Percentiles rank a stretch among this genome's conserved stretches.
phyloP scores from a whole-genome alignment of 2,113 vertebrate genomes.

The Epinephelus moara region DNA sequence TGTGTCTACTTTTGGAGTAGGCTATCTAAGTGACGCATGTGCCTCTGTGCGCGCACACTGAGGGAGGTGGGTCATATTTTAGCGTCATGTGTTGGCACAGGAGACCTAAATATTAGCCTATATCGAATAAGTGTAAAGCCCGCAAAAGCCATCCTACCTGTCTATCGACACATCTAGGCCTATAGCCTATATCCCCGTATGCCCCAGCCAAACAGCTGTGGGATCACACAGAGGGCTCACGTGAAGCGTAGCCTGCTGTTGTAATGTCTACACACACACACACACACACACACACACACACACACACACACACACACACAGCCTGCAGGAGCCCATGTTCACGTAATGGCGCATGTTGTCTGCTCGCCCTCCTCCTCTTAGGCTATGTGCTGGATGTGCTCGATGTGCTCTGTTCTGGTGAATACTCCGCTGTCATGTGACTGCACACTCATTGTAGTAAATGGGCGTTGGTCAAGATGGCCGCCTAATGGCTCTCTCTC shows the following conservation, averaged over 20 bases:
- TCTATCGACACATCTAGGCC: too few relatives aligned
- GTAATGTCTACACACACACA: neutral
- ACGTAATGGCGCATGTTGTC: constrained; percentile 45
- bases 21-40: neutral
- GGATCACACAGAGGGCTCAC: neutral
- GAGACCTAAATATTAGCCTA: neutral
- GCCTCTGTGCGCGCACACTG: neutral
- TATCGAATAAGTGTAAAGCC: too few relatives aligned
- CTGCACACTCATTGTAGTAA: constrained; percentile 80
- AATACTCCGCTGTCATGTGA: constrained; percentile 63
- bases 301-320: neutral
- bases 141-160: too few relatives aligned
- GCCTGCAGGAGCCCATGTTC: constrained; percentile 23
- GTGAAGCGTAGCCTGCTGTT: neutral
- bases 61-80: constrained; percentile 18
- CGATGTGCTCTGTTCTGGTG: constrained; percentile 35
- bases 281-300: too few relatives aligned
- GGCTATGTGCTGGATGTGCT: neutral
- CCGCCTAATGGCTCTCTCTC: constrained; percentile 68
- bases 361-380: neutral
- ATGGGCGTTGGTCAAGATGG: constrained; percentile 86
- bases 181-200: neutral
- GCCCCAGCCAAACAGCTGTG: constrained; percentile 1
- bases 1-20: too few relatives aligned
- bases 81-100: neutral